Percentiles rank a stretch among this genome's conserved stretches.
These are phyloP conservation scores for Tipula confusa DNA, from an alignment of 2,888 invertebrate genomes.

Conservation along the genomic window DNA sequence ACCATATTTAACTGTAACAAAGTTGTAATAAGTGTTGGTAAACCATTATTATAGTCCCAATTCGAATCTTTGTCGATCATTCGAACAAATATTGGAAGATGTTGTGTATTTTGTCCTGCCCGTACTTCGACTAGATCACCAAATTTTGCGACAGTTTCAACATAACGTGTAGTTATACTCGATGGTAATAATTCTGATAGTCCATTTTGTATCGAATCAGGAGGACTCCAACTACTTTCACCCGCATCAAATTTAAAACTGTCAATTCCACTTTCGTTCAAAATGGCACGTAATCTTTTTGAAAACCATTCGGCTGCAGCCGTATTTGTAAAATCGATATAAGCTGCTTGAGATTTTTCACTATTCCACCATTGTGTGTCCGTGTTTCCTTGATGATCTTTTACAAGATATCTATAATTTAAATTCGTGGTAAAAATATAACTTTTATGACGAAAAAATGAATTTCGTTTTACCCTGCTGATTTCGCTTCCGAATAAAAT, in stretches of 20 bases:
- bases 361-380: constrained; percentile 53
- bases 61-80: constrained; percentile 69
- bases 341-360: constrained; percentile 49
- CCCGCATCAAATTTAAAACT: constrained; percentile 78
- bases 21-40: constrained; percentile 63
- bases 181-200: constrained; percentile 49
- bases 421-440: neutral
- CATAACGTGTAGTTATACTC: constrained; percentile 53
- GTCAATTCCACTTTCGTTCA: constrained; percentile 60
- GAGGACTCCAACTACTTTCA: constrained; percentile 60
- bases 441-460: neutral
- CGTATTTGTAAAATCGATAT: constrained; percentile 66
- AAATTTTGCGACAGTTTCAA: constrained; percentile 53
- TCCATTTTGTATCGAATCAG: constrained; percentile 55
- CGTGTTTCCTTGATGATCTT: constrained; percentile 47
- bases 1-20: constrained; percentile 49
- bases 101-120: constrained; percentile 60
- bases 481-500: constrained; percentile 56
- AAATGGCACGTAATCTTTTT: constrained; percentile 50
- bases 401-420: constrained; percentile 46
- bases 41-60: constrained; percentile 62
- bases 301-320: constrained; percentile 57
- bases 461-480: constrained; percentile 52
- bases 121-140: constrained; percentile 63
- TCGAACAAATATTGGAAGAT: constrained; percentile 62